phyloP scores from a whole-genome alignment of 2,888 invertebrate species.

The Polylopha cassiicola region DNA sequence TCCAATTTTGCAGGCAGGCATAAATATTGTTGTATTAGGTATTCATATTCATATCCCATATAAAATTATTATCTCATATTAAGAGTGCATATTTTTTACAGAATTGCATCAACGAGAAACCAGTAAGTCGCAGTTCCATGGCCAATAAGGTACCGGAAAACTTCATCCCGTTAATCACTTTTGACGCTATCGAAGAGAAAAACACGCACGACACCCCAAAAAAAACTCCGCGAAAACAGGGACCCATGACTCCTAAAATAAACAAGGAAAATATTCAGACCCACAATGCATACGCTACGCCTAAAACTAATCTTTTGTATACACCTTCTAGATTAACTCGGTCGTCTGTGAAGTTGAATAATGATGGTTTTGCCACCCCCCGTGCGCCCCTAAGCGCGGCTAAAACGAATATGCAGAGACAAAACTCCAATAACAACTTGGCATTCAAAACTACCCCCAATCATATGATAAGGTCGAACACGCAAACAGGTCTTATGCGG shows the following conservation, averaged over 20 bases:
- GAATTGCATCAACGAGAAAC: constrained; percentile 69
- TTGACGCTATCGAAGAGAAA: constrained; percentile 32
- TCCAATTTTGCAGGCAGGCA: no score
- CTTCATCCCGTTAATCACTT: constrained; percentile 34
- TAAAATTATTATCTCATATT: no score
- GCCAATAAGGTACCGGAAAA: constrained; percentile 40
- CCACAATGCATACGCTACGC: constrained; percentile 40
- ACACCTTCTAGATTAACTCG: constrained; percentile 62
- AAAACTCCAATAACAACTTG: constrained; percentile 44
- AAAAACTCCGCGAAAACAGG: constrained; percentile 45
- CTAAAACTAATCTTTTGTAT: constrained; percentile 47
- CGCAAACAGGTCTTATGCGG: constrained; percentile 55
- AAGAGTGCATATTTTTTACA: constrained; percentile 40
- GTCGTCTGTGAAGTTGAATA: constrained; percentile 56
- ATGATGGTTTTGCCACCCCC: constrained; percentile 63
- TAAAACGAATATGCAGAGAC: constrained; percentile 52
- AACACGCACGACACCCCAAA: constrained; percentile 41
- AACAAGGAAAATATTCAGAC: constrained; percentile 62
- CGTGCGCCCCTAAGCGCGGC: constrained; percentile 58
- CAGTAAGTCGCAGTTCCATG: constrained; percentile 75
- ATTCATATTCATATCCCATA: no score
- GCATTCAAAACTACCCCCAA: constrained; percentile 50
- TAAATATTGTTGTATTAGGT: no score
- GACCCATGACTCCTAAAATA: constrained; percentile 53
- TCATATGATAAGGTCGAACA: constrained; percentile 58